phyloP scores from a whole-genome alignment of 1,140 invertebrate species.

The Bradynema listronoti region DNA sequence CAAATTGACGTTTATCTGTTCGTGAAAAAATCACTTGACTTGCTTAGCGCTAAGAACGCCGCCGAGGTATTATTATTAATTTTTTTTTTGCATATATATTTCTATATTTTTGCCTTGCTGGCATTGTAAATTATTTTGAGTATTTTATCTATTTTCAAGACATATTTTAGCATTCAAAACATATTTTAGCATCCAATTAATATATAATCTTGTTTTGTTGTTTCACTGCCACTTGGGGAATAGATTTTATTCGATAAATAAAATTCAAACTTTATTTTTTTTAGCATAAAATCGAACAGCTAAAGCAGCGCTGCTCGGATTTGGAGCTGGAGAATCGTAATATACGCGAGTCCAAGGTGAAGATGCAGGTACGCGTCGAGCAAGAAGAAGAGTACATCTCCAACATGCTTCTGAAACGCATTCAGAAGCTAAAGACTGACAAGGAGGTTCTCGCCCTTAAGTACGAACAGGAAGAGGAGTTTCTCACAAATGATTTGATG shows the following conservation, averaged over 20 bases:
- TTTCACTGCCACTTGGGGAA: no score
- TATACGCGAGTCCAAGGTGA: slow-evolving; percentile 32
- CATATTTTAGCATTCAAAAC: slow-evolving; percentile 16
- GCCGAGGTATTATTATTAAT: slow-evolving; percentile 23
- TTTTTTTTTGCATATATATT: no score
- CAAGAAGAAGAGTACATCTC: slow-evolving; percentile 26
- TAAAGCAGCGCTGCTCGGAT: slow-evolving; percentile 18
- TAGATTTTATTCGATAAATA: no score
- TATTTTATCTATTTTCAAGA: neutral
- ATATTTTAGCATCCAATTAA: neutral
- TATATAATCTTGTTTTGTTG: neutral
- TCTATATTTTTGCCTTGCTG: no score
- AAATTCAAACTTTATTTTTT: no score
- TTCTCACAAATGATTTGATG: slow-evolving; percentile 34
- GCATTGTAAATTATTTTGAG: no score
- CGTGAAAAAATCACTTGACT: slow-evolving; percentile 26
- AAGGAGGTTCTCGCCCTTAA: slow-evolving; percentile 27
- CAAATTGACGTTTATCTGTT: slow-evolving; percentile 19
- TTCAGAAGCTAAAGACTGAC: slow-evolving; percentile 34
- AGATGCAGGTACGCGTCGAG: slow-evolving; percentile 31
- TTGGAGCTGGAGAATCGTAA: slow-evolving; percentile 26
- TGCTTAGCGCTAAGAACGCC: slow-evolving; percentile 25
- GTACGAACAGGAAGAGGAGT: slow-evolving; percentile 33
- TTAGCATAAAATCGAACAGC: slow-evolving; percentile 28
- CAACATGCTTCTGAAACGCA: slow-evolving; percentile 18